phyloP scores from a whole-genome alignment of 2,797 vertebrate genomes.

The Sciaenops ocellatus region DNA sequence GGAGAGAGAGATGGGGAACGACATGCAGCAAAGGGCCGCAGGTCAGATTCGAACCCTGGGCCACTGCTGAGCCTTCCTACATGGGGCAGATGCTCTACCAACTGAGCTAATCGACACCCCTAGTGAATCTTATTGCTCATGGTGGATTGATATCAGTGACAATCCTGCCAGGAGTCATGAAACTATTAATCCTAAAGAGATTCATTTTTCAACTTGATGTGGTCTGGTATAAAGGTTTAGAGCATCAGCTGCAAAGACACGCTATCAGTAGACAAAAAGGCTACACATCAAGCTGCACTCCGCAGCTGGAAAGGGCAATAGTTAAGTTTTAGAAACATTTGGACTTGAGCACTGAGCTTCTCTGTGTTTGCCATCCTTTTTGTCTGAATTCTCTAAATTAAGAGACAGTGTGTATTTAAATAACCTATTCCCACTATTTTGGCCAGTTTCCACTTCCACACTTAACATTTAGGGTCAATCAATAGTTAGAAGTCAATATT shows the following conservation, averaged over 20 bases:
- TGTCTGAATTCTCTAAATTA: not conserved
- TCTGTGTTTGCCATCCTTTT: not conserved
- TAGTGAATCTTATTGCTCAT: not conserved
- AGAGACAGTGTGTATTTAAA: not conserved
- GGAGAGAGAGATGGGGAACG: too few relatives aligned
- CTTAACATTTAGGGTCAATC: not conserved
- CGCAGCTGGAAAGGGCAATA: not conserved
- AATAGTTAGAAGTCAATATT: not conserved
- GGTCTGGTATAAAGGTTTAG: constrained; percentile 8
- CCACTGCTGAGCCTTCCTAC: too few relatives aligned
- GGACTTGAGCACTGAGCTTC: not conserved
- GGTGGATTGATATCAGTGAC: constrained; percentile 13
- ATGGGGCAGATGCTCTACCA: too few relatives aligned
- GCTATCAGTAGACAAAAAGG: too few relatives aligned
- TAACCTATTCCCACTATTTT: not conserved
- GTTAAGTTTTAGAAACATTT: not conserved
- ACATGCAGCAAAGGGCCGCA: too few relatives aligned
- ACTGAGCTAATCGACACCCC: too few relatives aligned
- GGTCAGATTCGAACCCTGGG: too few relatives aligned
- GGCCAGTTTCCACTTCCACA: not conserved
- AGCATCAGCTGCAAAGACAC: not conserved
- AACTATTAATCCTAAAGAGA: constrained; percentile 26
- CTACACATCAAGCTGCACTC: not conserved
- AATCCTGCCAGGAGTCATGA: not conserved
- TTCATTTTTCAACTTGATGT: not conserved